A percentile compares a stretch with the other conserved stretches of the same genome.
These are phyloP conservation scores for Drosophila erecta DNA, from an alignment of 1,140 invertebrate species.

Conservation along the genomic window DNA sequence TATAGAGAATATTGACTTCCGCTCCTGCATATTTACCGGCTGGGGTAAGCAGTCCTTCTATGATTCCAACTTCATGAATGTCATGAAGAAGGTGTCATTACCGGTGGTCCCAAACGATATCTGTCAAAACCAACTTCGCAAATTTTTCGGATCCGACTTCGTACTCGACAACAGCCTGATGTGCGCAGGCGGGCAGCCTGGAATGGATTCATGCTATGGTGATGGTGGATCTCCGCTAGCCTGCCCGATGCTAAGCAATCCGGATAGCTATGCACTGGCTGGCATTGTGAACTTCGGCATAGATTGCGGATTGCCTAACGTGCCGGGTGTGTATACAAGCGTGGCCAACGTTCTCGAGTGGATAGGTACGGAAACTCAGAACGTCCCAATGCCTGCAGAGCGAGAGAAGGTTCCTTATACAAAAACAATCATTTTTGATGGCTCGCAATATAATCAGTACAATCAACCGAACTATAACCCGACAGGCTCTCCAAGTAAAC, in stretches of 20 bases:
- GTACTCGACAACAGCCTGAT: conserved; percentile 84
- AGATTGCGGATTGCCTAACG: conserved; percentile 85
- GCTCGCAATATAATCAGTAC: too few species aligned
- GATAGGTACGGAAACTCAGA: neutral
- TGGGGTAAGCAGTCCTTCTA: conserved; percentile 92
- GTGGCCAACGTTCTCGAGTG: conserved; percentile 86
- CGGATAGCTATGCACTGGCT: conserved; percentile 86
- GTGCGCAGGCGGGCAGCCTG: conserved; percentile 88
- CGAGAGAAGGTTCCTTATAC: too few species aligned
- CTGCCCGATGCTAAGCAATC: conserved; percentile 86
- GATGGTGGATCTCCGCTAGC: conserved; percentile 90
- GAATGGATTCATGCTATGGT: conserved; percentile 89
- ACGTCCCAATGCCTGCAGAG: neutral
- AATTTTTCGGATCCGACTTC: conserved; percentile 65
- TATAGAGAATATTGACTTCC: conserved; percentile 67
- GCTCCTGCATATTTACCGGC: conserved; percentile 90
- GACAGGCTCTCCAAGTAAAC: too few species aligned
- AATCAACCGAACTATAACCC: too few species aligned
- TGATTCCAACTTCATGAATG: conserved; percentile 86
- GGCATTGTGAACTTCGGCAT: conserved; percentile 90
- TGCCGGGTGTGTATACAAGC: conserved; percentile 91
- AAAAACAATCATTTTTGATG: too few species aligned
- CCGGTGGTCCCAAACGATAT: conserved; percentile 83
- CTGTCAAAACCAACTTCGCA: conserved; percentile 84
- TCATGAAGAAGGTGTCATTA: conserved; percentile 87